Base-by-base conservation (phyloP, 2,888 invertebrate genomes). In the Drosophila algonquin region DNA sequence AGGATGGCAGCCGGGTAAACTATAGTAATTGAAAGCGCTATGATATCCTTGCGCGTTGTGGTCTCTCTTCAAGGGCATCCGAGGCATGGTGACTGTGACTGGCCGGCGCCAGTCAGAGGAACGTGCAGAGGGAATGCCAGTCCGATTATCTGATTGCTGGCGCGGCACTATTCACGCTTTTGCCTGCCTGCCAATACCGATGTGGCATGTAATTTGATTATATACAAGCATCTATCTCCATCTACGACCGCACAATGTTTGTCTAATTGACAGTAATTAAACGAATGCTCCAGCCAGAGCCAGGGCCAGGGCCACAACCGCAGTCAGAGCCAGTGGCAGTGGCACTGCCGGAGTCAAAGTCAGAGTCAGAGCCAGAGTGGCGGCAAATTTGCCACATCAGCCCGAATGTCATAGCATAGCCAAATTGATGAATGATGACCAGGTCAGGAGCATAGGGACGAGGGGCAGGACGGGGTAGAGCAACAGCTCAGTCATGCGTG, bases 11-110 rank as follows among this genome's bases (percentile, higher is more conserved):
- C 72, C 77, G 75, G 65, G 60, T 58, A 60, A 73, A 73, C 58
- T 61, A 76, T 51, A 60, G 82, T 87, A 89, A 87, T 84, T 89
- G 84, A 84, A 84, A 89, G 70, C 75, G 86, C 85, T 85, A 87
- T 87, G 86, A 87, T 85, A 87, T 87, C 77, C 88, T 73, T 79
- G 77, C 70, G 32, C 51, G 27, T 24, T 18, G 54, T 46, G 27
- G 24, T 18, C 46, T 54, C 58, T 46, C 47, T 63, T 55, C 82
- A 82, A 83, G 82, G 89, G 21, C 73, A 69, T n/a, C 45, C 45
- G 21, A 53, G 52, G 71, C 84, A 73, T 65, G 60, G 58, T 64
- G 89, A 14, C 35, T 12, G 35, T 40, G 40, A 7, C 40, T 40
- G n/a, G 40, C 40, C 40, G 40, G 81, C 86, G 87, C 75, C 85